Base-by-base conservation (phyloP, 2,113 vertebrate genomes). In the Oncorhynchus kisutch region DNA sequence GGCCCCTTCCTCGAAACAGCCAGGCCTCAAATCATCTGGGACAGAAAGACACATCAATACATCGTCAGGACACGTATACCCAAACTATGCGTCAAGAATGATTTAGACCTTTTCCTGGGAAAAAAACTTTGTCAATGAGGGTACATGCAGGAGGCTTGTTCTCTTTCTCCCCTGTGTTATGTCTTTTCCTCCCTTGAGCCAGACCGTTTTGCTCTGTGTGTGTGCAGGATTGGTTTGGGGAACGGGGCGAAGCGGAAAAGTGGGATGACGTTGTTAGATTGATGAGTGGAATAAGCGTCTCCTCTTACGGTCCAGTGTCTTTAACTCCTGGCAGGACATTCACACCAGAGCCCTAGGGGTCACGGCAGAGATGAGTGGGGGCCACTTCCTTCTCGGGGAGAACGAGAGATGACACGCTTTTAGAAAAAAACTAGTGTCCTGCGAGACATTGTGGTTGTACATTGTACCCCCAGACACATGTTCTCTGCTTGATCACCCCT, bases 181-280 rank as follows among this genome's bases (percentile, higher is more conserved):
- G 51, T 49, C 67, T 45, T 70, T 54, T 71, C 66, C 29, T 68
- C 74, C 70, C 34, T 20, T 57, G 54, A 57, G 54, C 18, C 20
- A 57, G 4, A 4, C 16, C 20, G 7, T 20, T 45, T 25, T 24
- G n/a, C 45, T 70, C 59, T 82, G 9, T 82, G 66, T 49, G 65
- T 34, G 16, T 14, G 57, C 24, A 59, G 66, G 67, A 14, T 75
- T 24, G 45, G 60, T 80, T 72, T 31, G 13, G 34, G 39, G 39
- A 45, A 45, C 8, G 39, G 39, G 7, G 69, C 1, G 34, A 24
- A 66, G 65, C 48, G 51, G 71, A 29, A 9, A 27, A 49, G 57
- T 13, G n/a, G 18, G n/a, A 24, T 39, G 51, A 48, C 62, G 39
- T 45, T 45, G 57, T 85, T 82, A 60, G 70, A 86, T 84, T 83